Evolutionary conservation across 2,888 invertebrate genomes (phyloP).

Genomic region (Polymixis flavicincta): DNA sequence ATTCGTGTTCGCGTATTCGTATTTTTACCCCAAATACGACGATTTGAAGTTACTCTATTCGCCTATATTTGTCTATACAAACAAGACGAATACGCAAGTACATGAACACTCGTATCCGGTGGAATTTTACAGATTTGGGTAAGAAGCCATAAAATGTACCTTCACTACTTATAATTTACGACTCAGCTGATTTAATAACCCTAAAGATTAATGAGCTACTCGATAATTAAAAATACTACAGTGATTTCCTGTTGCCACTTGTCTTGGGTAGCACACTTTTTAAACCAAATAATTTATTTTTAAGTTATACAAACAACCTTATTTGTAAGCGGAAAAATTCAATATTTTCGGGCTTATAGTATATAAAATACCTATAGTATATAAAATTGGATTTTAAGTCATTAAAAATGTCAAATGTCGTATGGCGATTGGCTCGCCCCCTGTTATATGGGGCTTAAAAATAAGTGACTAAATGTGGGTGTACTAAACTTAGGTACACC

Average conservation of each 20-base stretch:
- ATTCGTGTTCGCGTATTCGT: no score
- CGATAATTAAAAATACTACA: conserved; percentile 1
- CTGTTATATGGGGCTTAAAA: background rate
- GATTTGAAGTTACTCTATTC: no score
- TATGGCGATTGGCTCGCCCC: background rate
- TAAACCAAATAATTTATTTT: conserved; percentile 25
- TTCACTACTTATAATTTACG: conserved; percentile 1
- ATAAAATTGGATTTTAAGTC: background rate
- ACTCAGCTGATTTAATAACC: conserved; percentile 7
- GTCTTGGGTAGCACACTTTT: background rate
- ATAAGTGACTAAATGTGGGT: background rate
- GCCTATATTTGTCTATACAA: no score
- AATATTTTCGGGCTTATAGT: background rate
- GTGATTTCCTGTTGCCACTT: conserved; percentile 6
- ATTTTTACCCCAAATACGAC: no score
- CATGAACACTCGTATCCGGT: background rate
- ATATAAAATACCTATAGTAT: no score
- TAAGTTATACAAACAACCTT: conserved; percentile 2
- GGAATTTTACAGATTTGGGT: conserved; percentile 5
- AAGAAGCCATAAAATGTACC: background rate
- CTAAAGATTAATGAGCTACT: conserved; percentile 19
- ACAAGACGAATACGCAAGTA: no score
- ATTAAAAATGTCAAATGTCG: background rate
- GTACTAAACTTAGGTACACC: background rate
- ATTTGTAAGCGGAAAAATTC: background rate